Conservation (phyloP, 2,113 vertebrate genomes). For the Ceratotherium simum region DNA sequence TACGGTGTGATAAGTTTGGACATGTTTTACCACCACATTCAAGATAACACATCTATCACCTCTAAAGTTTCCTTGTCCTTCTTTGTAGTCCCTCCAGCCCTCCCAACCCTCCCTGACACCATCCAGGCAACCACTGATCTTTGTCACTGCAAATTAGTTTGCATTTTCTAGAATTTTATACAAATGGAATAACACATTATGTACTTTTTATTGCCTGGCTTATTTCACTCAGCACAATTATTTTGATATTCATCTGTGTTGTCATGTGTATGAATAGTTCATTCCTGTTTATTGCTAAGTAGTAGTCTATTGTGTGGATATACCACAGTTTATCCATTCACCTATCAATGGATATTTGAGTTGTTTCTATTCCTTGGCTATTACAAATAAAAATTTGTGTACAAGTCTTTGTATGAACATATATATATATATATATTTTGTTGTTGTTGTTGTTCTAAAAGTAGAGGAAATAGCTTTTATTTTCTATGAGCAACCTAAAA, state of each 20-base stretch:
- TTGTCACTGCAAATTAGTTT: neutral
- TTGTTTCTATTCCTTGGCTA: neutral
- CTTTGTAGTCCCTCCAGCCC: no score
- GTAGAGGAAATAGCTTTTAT: constrained; percentile 23
- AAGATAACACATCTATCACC: neutral
- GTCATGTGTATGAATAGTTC: neutral
- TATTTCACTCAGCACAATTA: neutral
- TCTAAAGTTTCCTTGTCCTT: neutral
- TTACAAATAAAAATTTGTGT: neutral
- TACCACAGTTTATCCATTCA: neutral
- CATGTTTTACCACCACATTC: neutral
- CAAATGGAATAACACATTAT: neutral
- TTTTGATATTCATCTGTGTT: neutral
- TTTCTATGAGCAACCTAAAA: constrained; percentile 65
- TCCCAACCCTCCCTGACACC: neutral
- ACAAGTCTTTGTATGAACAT: neutral
- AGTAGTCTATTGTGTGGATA: neutral
- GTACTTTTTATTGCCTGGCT: neutral
- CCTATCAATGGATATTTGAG: neutral
- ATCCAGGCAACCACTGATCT: neutral
- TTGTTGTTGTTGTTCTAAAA: constrained; percentile 43
- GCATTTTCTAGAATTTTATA: neutral
- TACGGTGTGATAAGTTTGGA: neutral
- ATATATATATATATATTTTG: no score
- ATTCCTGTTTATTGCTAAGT: neutral